These are phyloP conservation scores for Priocnemis perturbator DNA, from an alignment of 2,888 invertebrate genomes.

Conservation along the genomic window DNA sequence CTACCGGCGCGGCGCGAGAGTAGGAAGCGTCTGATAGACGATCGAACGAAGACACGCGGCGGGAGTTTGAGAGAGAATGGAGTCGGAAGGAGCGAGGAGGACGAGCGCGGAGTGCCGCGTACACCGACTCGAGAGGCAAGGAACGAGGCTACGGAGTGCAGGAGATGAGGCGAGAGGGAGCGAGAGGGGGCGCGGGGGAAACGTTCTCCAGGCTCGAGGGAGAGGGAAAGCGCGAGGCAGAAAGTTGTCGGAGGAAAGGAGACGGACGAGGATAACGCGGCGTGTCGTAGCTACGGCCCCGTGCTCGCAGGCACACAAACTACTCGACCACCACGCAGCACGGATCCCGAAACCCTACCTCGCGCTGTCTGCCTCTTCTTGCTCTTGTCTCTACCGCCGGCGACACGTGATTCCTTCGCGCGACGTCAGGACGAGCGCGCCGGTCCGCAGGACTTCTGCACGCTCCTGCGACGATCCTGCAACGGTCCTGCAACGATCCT, in stretches of 20 bases:
- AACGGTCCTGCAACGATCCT: too few species aligned
- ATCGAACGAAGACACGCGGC: too few species aligned
- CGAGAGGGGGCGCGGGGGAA: conserved; percentile 19
- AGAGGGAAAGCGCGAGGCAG: conserved; percentile 13
- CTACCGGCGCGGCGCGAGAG: conserved; percentile 1
- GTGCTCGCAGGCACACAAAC: conserved; percentile 70
- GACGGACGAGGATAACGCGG: conserved; percentile 31
- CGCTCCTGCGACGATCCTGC: too few species aligned
- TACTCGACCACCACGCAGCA: conserved; percentile 72
- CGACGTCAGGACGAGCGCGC: conserved; percentile 3
- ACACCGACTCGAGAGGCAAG: neutral
- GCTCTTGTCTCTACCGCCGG: conserved; percentile 1
- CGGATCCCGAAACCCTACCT: conserved; percentile 64
- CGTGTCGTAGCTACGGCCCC: conserved; percentile 56
- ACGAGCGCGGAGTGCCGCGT: conserved; percentile 6
- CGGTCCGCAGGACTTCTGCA: neutral
- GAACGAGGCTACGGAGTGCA: neutral
- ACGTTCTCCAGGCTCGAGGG: conserved; percentile 7
- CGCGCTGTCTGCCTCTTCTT: conserved; percentile 12
- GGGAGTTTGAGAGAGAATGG: neutral
- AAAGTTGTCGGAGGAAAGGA: conserved; percentile 12
- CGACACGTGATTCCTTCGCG: conserved; percentile 6
- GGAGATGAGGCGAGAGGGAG: conserved; percentile 13
- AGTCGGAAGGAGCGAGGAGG: conserved; percentile 14
- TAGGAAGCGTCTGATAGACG: conserved; percentile 9